phyloP scores from a whole-genome alignment of 2,888 invertebrate species.

The Metopia argyrocephala region DNA sequence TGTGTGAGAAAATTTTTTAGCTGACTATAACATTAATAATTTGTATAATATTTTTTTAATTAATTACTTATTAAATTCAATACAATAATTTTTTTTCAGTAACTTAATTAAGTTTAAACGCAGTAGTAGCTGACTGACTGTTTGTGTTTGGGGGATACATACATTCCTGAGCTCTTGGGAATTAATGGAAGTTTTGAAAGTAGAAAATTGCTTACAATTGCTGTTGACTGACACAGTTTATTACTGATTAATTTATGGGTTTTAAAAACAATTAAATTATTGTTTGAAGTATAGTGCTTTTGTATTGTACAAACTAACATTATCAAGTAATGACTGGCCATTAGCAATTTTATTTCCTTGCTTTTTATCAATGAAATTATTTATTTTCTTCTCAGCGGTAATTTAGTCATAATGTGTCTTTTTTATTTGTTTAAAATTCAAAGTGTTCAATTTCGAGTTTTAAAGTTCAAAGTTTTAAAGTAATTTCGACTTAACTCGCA shows the following conservation, averaged over 20 bases:
- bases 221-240: neutral
- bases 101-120: conserved; percentile 20
- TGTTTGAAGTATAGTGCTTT: neutral
- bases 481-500: too few species aligned
- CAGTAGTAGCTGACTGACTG: neutral
- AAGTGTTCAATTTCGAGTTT: too few species aligned
- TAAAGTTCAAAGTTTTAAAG: too few species aligned
- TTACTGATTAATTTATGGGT: neutral
- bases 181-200: neutral
- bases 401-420: neutral
- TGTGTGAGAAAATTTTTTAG: too few species aligned
- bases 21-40: neutral
- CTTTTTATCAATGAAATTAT: neutral
- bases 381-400: neutral
- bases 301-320: neutral
- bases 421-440: too few species aligned
- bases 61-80: conserved; percentile 5
- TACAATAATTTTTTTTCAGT: conserved; percentile 9
- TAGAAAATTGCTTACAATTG: neutral
- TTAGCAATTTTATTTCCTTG: neutral
- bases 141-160: neutral
- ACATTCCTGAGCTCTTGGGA: neutral
- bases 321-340: neutral
- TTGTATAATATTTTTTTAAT: conserved; percentile 7
- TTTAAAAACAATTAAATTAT: neutral